A percentile compares a stretch with the other conserved stretches of the same genome.
Evolutionary conservation across 2,888 invertebrate genomes (phyloP).

Genomic region (Pandemis heparana): DNA sequence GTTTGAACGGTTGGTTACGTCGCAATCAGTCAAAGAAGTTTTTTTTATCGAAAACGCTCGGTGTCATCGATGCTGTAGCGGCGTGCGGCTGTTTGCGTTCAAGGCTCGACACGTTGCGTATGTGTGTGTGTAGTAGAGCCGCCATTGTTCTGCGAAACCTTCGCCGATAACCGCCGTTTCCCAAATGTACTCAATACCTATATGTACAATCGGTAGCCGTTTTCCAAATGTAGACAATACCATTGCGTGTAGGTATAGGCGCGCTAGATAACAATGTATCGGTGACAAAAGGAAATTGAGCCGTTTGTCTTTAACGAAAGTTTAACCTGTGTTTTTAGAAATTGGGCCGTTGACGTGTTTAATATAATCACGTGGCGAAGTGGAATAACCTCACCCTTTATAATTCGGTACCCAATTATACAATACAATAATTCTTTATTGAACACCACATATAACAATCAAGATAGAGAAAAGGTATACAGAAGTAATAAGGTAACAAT

Average conservation of each 20-base stretch:
- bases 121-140: neutral
- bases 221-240: slow-evolving; percentile 36
- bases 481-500: too few species aligned
- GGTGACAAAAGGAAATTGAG: slow-evolving; percentile 24
- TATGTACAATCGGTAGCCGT: slow-evolving; percentile 21
- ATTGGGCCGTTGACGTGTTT: neutral
- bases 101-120: slow-evolving; percentile 10
- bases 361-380: too few species aligned
- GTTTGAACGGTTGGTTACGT: neutral
- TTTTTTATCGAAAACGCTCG: slow-evolving; percentile 18
- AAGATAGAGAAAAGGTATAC: too few species aligned
- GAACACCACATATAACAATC: too few species aligned
- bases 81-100: neutral
- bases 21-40: slow-evolving; percentile 10
- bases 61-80: neutral
- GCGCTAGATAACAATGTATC: slow-evolving; percentile 17
- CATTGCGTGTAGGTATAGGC: slow-evolving; percentile 19
- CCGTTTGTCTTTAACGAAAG: slow-evolving; percentile 18
- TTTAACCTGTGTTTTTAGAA: neutral
- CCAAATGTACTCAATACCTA: slow-evolving; percentile 34
- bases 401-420: too few species aligned
- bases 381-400: too few species aligned
- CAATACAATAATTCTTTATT: too few species aligned
- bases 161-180: slow-evolving; percentile 24
- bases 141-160: slow-evolving; percentile 32